These are phyloP conservation scores for Silurus glanis DNA, from an alignment of 2,113 vertebrate genomes.

Conservation along the genomic window DNA sequence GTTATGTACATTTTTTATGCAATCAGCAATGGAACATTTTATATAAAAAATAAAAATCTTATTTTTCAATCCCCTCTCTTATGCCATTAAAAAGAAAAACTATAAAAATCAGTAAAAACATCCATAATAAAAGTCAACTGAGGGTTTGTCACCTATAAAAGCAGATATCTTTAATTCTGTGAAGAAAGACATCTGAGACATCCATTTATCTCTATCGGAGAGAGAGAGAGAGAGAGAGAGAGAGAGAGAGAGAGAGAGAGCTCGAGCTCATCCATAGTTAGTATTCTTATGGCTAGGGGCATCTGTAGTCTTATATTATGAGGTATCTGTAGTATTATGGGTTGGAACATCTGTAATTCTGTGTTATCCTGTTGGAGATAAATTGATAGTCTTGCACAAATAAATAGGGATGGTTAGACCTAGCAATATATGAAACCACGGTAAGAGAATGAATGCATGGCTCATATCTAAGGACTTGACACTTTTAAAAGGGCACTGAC, in stretches of 20 bases:
- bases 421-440: slow-evolving; percentile 26
- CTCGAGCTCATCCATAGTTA: too few species aligned
- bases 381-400: not conserved
- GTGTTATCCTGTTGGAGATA: not conserved
- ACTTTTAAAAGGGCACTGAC: slow-evolving; percentile 23
- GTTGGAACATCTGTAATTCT: not conserved
- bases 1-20: not conserved
- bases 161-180: not conserved
- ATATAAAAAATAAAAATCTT: not conserved
- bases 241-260: too few species aligned
- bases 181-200: not conserved
- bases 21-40: not conserved
- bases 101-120: not conserved
- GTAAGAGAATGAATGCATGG: slow-evolving; percentile 21
- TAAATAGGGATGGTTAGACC: slow-evolving; percentile 16
- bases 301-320: too few species aligned
- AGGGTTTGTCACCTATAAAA: slow-evolving; percentile 4
- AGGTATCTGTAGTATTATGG: not conserved
- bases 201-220: too few species aligned
- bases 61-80: not conserved
- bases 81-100: not conserved
- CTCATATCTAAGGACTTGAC: slow-evolving; percentile 16
- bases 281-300: not conserved
- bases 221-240: too few species aligned
- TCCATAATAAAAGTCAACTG: not conserved